These are phyloP conservation scores for Garra rufa DNA, from an alignment of 2,113 vertebrate species.

Conservation along the genomic window DNA sequence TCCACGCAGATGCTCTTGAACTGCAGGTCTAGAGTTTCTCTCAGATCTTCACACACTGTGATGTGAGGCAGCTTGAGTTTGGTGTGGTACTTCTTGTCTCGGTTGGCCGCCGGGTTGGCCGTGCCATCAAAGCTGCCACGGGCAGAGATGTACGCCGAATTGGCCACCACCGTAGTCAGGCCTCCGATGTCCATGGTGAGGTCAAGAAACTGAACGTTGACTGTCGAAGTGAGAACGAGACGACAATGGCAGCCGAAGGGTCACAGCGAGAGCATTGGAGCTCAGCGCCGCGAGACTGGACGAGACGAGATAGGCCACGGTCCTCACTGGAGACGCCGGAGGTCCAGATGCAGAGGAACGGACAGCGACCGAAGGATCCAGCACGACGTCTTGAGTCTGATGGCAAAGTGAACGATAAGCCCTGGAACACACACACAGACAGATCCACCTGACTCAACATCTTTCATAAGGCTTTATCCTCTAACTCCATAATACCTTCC, in stretches of 20 bases:
- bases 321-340: not conserved
- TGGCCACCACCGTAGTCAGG: constrained; percentile 81
- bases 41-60: constrained; percentile 76
- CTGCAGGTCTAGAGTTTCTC: constrained; percentile 73
- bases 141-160: constrained; percentile 82
- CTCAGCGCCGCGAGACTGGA: not conserved
- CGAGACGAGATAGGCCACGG: not conserved
- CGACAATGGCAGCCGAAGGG: not conserved
- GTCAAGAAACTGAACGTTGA: not conserved
- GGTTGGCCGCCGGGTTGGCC: constrained; percentile 66
- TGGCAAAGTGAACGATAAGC: constrained; percentile 56
- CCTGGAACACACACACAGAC: constrained; percentile 49
- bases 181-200: constrained; percentile 79
- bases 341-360: constrained; percentile 39
- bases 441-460: constrained; percentile 81
- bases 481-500: constrained; percentile 75
- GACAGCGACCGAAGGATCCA: constrained; percentile 50
- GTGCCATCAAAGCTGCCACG: constrained; percentile 78
- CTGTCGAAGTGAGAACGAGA: not conserved
- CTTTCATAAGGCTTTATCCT: constrained; percentile 75
- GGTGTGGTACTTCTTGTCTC: constrained; percentile 80
- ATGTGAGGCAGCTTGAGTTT: constrained; percentile 82
- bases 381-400: constrained; percentile 51
- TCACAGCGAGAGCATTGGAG: constrained; percentile 42
- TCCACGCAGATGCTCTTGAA: constrained; percentile 74